Evolutionary conservation across 2,888 invertebrate genomes (phyloP), one percentile per base, ranked within the genome.

Genomic region (Leptinotarsa peninsularis): DNA sequence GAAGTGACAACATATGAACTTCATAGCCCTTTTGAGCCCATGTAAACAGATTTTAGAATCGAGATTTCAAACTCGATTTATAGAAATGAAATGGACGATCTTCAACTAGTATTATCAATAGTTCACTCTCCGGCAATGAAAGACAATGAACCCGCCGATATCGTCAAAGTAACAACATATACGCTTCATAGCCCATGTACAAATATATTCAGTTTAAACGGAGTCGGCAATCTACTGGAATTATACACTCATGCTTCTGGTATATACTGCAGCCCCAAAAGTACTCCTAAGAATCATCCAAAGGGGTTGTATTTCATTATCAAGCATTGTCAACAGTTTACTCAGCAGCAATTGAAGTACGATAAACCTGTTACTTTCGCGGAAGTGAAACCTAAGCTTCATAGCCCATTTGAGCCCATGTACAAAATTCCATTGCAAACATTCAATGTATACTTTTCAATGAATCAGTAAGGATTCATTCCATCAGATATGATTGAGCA

Each of bases 1-100:
- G 72, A 81, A 80, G 80, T 82, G 83, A 81, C 82, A 83, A 82
- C 81, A 78, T 76, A 4, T 23, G 23, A 23, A 4, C 23, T 4
- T 23, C 23, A 23, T 4, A 23, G 4, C 23, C 23, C 23, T 23
- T 23, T 23, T 23, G 23, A 23, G 3, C 23, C 23, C 23, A 4
- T 23, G 23, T 23, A 23, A 4, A 23, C 4, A 23, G 23, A 3
- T 23, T 23, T 23, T 4, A 23, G 4, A 23, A 23, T 23, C 23
- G 23, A 4, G 23, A 23, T 23, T 23, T 23, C 23, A 23, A 23
- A 23, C 23, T 4, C 4, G 23, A 4, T 23, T 23, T 23, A 2
- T 23, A 4, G 23, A 23, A 23, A 23, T 23, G 23, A 23, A 23
- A 4, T 0, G 4, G 3, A 23, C 0, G 23, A 23, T 23, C 23